A percentile compares a stretch with the other conserved stretches of the same genome.
Conservation (phyloP, 2,888 invertebrate species). For the Macrophya alboannulata region DNA sequence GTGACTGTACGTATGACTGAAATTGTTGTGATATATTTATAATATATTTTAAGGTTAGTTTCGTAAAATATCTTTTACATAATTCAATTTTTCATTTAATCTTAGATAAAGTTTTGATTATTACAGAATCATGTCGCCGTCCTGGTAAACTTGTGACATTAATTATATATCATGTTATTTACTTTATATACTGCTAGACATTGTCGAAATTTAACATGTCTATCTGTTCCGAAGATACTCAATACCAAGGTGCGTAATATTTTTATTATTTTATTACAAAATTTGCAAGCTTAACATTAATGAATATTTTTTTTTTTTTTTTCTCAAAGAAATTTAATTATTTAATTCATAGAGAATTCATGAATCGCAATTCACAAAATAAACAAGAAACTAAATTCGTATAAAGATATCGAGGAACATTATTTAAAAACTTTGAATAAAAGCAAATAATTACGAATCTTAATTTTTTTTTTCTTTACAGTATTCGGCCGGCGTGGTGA, state of each 20-base stretch:
- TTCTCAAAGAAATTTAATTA: neutral
- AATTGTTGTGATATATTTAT: neutral
- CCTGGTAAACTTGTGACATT: neutral
- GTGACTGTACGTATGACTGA: neutral
- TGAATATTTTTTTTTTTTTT: no score
- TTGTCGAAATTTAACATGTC: constrained; percentile 69
- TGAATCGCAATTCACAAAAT: neutral
- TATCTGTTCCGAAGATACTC: constrained; percentile 67
- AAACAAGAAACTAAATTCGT: neutral
- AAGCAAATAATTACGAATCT: neutral
- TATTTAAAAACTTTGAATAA: neutral
- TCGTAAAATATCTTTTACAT: neutral
- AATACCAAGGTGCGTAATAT: constrained; percentile 67
- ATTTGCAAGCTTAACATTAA: neutral
- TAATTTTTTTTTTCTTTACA: constrained; percentile 59
- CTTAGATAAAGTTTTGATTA: neutral
- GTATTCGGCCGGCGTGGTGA: constrained; percentile 68
- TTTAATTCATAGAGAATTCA: neutral
- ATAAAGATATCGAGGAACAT: neutral
- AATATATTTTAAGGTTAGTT: constrained; percentile 27
- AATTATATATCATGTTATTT: constrained; percentile 73
- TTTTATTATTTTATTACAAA: constrained; percentile 15
- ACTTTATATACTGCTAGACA: constrained; percentile 67
- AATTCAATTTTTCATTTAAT: neutral
- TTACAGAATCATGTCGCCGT: constrained; percentile 45